Evolutionary conservation across 2,888 invertebrate genomes (phyloP), one percentile per base, ranked within the genome.

Genomic region (Eristalis arbustorum): DNA sequence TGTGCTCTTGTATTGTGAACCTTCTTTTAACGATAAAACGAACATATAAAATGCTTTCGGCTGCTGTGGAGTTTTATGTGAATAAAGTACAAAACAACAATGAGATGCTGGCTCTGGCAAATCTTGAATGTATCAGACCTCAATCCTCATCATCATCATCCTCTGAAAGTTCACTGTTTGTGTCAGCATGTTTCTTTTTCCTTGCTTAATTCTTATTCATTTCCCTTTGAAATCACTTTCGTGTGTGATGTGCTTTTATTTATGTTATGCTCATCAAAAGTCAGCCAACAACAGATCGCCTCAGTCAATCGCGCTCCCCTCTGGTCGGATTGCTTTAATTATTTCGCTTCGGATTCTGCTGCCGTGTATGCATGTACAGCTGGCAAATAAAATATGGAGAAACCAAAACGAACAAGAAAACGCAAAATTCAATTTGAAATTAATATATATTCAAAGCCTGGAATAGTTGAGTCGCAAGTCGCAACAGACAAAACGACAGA

Each of bases 71-170:
- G 56, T 74, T 76, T 64, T 66, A 49, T 82, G 57, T 74, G 63
- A 75, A 69, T 63, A 69, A 62, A 64, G 64, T 69, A 74, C 77
- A 62, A 69, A 85, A 82, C 84, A 85, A 82, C 84, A 82, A 82
- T 82, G 49, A 18, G 49, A 59, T 59, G 80, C 78, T 78, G 71
- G 63, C 69, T 78, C 78, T 78, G 71, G 67, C 67, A 57, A 34
- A 59, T 69, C 25, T 78, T 82, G 79, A 76, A 57, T 71, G 76
- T 72, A 73, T 42, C 71, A 57, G 69, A 62, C 66, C 67, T 31
- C 31, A 25, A 25, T 25, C 3, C 25, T 1, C 25, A 25, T 25
- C 25, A 25, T 8, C 14, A 8, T 25, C 25, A 11, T 11, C 25
- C 59, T 59, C 59, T 49, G 8, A 63, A 72, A 59, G 71, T 62